phyloP scores from a whole-genome alignment of 2,113 vertebrate genomes.

The Aegithalos caudatus region DNA sequence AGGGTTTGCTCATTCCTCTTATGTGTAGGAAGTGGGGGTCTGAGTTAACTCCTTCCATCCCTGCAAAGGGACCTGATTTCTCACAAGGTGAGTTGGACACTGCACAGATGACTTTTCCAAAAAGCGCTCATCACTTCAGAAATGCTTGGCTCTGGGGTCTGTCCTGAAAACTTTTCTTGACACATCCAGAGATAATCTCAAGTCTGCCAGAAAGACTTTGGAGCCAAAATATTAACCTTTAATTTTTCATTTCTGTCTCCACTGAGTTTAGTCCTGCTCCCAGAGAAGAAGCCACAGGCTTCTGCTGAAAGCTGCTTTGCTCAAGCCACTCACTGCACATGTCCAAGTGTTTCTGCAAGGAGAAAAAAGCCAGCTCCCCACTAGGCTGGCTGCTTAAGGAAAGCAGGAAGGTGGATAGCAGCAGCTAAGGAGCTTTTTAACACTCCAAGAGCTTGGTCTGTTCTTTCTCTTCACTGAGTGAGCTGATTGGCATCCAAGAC shows the following conservation, averaged over 20 bases:
- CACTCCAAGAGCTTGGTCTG: neutral
- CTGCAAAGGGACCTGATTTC: neutral
- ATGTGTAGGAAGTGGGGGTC: neutral
- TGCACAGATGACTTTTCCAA: neutral
- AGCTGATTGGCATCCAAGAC: neutral
- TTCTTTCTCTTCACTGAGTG: neutral
- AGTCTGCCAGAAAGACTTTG: neutral
- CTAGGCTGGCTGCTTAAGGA: neutral
- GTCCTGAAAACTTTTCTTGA: neutral
- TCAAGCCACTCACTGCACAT: neutral
- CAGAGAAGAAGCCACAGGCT: neutral
- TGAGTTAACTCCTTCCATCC: neutral
- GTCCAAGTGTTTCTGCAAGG: neutral
- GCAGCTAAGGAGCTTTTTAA: neutral
- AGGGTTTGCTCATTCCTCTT: neutral
- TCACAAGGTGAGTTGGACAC: neutral
- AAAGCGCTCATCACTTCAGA: neutral
- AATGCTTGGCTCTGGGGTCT: neutral
- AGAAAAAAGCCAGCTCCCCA: neutral
- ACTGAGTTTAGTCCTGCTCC: neutral
- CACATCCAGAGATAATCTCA: neutral
- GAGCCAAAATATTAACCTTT: slow-evolving; percentile 18
- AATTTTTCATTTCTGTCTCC: neutral
- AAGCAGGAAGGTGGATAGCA: neutral
- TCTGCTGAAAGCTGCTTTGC: neutral